Percentiles rank a stretch among this genome's conserved stretches.
phyloP scores from a whole-genome alignment of 2,797 vertebrate species.

The Rhyacichthys aspro region DNA sequence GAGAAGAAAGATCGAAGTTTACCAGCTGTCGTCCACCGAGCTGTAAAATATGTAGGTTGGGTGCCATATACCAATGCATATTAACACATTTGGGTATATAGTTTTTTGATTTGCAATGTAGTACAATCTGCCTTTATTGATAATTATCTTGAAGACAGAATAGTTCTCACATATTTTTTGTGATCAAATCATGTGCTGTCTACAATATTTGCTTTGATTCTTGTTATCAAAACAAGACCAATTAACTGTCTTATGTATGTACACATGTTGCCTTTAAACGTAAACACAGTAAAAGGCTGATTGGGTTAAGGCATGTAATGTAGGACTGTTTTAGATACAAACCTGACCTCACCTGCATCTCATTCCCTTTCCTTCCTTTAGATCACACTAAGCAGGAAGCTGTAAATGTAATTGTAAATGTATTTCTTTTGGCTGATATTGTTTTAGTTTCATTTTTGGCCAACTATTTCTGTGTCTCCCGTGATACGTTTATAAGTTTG shows the following conservation, averaged over 20 bases:
- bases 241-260: not conserved
- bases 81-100: not conserved
- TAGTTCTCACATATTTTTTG: not conserved
- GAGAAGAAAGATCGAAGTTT: conserved; percentile 4
- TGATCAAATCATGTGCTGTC: not conserved
- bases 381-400: too few relatives aligned
- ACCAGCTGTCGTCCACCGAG: not conserved
- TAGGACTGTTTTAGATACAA: too few relatives aligned
- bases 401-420: too few relatives aligned
- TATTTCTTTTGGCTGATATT: too few relatives aligned
- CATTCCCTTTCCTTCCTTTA: too few relatives aligned
- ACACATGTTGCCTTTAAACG: conserved; percentile 4
- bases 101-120: not conserved
- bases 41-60: not conserved
- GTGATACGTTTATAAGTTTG: too few relatives aligned
- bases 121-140: too few relatives aligned
- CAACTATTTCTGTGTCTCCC: too few relatives aligned
- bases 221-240: not conserved
- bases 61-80: not conserved
- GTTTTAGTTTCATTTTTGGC: too few relatives aligned
- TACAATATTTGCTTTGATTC: not conserved
- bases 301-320: not conserved
- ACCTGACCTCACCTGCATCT: too few relatives aligned
- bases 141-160: conserved; percentile 1
- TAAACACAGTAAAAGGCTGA: not conserved